Conservation (phyloP, 2,888 invertebrate genomes). For the Calameuta idolon region DNA sequence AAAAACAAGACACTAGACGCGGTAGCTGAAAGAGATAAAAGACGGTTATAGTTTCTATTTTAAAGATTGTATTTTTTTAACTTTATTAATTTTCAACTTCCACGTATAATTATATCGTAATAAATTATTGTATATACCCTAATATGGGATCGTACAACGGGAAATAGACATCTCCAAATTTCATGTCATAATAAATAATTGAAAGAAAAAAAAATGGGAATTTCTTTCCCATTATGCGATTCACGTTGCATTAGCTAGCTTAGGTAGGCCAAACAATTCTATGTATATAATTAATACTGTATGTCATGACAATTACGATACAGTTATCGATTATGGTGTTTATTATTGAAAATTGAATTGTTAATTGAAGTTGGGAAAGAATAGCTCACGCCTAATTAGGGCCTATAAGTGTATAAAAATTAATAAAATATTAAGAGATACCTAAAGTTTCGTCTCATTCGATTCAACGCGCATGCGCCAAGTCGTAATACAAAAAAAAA, state of each 20-base stretch:
- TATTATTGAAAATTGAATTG: constrained; percentile 44
- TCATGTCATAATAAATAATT: background rate
- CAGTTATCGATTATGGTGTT: constrained; percentile 38
- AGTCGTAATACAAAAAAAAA: background rate
- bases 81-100: constrained; percentile 53
- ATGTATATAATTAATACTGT: constrained; percentile 38
- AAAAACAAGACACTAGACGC: constrained; percentile 20
- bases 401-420: constrained; percentile 44
- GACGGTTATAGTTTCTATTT: constrained; percentile 58
- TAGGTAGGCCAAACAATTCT: constrained; percentile 45
- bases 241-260: constrained; percentile 39
- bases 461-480: background rate
- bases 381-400: constrained; percentile 48
- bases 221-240: background rate
- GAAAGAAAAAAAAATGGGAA: background rate
- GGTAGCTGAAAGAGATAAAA: constrained; percentile 42
- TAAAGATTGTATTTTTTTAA: constrained; percentile 56
- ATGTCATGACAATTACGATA: constrained; percentile 37
- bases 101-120: constrained; percentile 38
- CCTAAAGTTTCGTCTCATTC: background rate
- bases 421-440: constrained; percentile 43
- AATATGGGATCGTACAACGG: constrained; percentile 32
- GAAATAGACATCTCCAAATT: background rate
- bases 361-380: constrained; percentile 40
- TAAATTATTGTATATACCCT: constrained; percentile 33